phyloP scores from a whole-genome alignment of 1,140 invertebrate genomes.

The Telenomus remus region DNA sequence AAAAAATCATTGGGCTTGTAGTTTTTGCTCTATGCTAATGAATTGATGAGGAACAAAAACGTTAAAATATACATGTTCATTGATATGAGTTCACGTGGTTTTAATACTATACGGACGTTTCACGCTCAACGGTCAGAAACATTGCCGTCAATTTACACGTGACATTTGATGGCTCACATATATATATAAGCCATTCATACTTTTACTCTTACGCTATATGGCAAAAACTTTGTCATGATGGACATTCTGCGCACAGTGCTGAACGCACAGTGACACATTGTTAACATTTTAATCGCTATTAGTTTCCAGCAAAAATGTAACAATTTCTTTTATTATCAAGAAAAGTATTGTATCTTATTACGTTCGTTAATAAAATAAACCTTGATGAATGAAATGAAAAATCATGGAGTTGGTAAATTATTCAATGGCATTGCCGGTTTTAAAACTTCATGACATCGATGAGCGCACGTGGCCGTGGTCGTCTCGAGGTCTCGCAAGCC shows the following conservation, averaged over 20 bases:
- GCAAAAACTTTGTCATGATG: too few relatives aligned
- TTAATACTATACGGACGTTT: constrained; percentile 20
- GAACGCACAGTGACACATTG: too few relatives aligned
- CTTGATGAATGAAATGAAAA: constrained; percentile 28
- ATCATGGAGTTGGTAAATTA: constrained; percentile 34
- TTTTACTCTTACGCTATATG: constrained; percentile 35
- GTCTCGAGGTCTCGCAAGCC: constrained; percentile 40
- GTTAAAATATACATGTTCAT: constrained; percentile 25
- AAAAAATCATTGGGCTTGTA: too few relatives aligned
- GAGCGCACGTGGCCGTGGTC: constrained; percentile 50
- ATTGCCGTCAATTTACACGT: constrained; percentile 38
- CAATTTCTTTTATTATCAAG: too few relatives aligned
- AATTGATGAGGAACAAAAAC: constrained; percentile 5
- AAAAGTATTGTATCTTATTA: too few relatives aligned
- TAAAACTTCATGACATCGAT: constrained; percentile 33
- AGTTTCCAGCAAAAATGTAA: too few relatives aligned
- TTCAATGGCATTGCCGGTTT: constrained; percentile 39
- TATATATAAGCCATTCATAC: constrained; percentile 50
- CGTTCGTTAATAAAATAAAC: too few relatives aligned
- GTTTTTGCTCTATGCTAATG: neutral
- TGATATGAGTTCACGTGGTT: constrained; percentile 14
- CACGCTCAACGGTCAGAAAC: constrained; percentile 24
- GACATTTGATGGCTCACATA: constrained; percentile 50
- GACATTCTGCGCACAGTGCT: too few relatives aligned
- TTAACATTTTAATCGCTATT: too few relatives aligned